Evolutionary conservation across 2,113 vertebrate genomes (phyloP).

Genomic region (Pionites leucogaster): DNA sequence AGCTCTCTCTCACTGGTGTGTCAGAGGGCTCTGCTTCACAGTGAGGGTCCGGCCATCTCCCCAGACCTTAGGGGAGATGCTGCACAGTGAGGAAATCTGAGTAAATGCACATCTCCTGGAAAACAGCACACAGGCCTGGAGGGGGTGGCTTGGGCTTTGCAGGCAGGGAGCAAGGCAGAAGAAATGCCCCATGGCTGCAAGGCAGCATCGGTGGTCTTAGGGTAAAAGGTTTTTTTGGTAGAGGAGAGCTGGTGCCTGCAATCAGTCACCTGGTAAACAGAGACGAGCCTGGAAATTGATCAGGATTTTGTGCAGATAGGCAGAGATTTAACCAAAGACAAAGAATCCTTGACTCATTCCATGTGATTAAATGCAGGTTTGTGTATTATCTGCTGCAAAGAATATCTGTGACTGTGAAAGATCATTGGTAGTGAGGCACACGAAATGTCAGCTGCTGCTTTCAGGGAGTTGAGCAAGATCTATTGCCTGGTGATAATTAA

Average conservation of each 20-base stretch:
- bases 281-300: neutral
- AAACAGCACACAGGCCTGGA: neutral
- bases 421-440: neutral
- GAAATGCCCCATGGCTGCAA: accelerated
- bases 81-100: neutral
- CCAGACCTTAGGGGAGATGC: neutral
- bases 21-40: neutral
- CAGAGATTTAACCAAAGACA: slow-evolving; percentile 29
- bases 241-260: neutral
- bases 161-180: neutral
- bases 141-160: neutral
- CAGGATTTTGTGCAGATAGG: neutral
- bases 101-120: neutral
- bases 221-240: neutral
- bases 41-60: neutral
- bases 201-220: neutral
- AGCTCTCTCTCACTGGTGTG: neutral
- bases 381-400: slow-evolving; percentile 28
- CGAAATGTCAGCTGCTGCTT: slow-evolving; percentile 30
- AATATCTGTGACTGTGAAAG: slow-evolving; percentile 15
- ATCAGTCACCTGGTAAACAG: slow-evolving; percentile 28
- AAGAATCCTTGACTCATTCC: neutral
- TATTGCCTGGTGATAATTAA: slow-evolving; percentile 57
- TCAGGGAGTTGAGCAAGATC: slow-evolving; percentile 44
- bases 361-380: slow-evolving; percentile 31